phyloP scores from a whole-genome alignment of 2,888 invertebrate genomes.

The Fragum whitleyi region DNA sequence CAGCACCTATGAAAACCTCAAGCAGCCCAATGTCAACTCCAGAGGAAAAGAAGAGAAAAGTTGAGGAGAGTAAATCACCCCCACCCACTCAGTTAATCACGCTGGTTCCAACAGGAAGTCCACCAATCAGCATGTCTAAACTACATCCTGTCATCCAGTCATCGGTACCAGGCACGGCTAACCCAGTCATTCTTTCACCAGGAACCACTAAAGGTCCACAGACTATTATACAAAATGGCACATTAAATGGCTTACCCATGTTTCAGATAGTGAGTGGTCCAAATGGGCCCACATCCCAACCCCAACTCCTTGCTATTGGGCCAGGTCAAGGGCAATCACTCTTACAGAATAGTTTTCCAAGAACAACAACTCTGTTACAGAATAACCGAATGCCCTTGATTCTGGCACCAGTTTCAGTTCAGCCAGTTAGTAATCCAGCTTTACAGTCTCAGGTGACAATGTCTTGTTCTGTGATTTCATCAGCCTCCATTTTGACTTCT shows the following conservation, averaged over 20 bases:
- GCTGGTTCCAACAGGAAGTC: conserved; percentile 44
- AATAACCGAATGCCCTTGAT: conserved; percentile 50
- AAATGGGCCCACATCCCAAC: conserved; percentile 33
- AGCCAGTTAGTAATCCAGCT: conserved; percentile 8
- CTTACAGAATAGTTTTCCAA: conserved; percentile 29
- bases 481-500: conserved; percentile 16
- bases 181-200: conserved; percentile 36
- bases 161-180: neutral
- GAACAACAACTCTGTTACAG: conserved; percentile 46
- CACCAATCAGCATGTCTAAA: conserved; percentile 33
- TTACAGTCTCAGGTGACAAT: conserved; percentile 10
- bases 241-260: conserved; percentile 56
- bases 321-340: conserved; percentile 49
- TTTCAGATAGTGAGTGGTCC: conserved; percentile 53
- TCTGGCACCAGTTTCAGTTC: conserved; percentile 45
- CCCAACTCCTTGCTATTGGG: conserved; percentile 54
- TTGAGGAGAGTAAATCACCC: conserved; percentile 9
- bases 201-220: conserved; percentile 27
- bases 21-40: conserved; percentile 21
- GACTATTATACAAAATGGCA: conserved; percentile 59
- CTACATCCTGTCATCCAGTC: conserved; percentile 21
- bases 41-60: conserved; percentile 51
- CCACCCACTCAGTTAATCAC: conserved; percentile 43
- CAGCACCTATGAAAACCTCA: conserved; percentile 1
- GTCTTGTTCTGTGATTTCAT: conserved; percentile 9